Evolutionary conservation across 2,113 vertebrate species (phyloP).

Genomic region (Eptesicus fuscus): DNA sequence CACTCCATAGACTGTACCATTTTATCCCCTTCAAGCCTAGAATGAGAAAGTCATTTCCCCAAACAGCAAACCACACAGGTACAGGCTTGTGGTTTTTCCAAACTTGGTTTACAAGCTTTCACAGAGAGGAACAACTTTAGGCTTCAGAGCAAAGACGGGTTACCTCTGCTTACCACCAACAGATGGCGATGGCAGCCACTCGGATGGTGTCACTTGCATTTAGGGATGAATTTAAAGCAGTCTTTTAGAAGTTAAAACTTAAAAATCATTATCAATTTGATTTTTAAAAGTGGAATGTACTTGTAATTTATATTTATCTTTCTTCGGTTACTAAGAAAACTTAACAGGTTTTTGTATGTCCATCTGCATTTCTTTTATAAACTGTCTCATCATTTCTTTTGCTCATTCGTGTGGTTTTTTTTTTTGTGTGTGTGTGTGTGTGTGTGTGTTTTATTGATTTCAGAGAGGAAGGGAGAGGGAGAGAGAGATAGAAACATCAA

Average conservation of each 20-base stretch:
- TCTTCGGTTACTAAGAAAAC: background rate
- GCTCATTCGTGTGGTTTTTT: background rate
- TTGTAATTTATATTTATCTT: background rate
- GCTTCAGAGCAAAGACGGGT: background rate
- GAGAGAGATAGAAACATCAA: background rate
- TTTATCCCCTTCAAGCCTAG: background rate
- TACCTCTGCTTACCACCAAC: constrained; percentile 14
- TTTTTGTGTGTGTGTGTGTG: background rate
- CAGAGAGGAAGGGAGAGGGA: background rate
- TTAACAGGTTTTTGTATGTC: background rate
- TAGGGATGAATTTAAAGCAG: background rate
- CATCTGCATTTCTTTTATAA: background rate
- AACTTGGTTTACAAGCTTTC: background rate
- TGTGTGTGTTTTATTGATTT: background rate
- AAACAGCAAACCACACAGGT: background rate
- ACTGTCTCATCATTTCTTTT: background rate
- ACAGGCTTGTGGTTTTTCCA: background rate
- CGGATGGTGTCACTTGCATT: background rate
- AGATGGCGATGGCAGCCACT: constrained; percentile 42
- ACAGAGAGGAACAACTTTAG: background rate
- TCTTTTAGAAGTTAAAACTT: background rate
- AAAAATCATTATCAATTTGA: background rate
- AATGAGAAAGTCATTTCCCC: background rate
- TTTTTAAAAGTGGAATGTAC: background rate
- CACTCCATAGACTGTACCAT: background rate